These are phyloP conservation scores for Linhomoeus sp. DNA, from an alignment of 2,888 invertebrate species.

Conservation along the genomic window DNA sequence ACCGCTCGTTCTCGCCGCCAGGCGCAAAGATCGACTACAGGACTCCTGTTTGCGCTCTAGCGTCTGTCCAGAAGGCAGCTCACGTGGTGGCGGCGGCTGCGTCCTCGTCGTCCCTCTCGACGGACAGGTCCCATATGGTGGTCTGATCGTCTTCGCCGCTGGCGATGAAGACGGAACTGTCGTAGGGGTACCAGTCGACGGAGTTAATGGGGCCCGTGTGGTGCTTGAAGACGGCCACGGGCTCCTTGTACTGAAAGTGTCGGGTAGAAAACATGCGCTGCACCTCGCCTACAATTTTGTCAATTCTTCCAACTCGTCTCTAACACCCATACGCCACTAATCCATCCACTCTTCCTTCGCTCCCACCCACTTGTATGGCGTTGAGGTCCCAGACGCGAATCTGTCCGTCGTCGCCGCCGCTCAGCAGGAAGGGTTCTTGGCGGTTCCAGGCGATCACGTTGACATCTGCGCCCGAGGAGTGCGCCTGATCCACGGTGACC, in stretches of 20 bases:
- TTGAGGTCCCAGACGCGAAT: conserved; percentile 88
- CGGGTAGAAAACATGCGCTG: neutral
- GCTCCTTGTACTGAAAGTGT: conserved; percentile 37
- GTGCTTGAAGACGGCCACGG: conserved; percentile 83
- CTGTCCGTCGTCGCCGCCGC: conserved; percentile 87
- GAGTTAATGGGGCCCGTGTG: conserved; percentile 66
- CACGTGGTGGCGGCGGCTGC: too few relatives aligned
- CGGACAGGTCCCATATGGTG: conserved; percentile 83
- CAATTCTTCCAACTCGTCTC: too few relatives aligned
- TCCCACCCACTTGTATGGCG: conserved; percentile 43
- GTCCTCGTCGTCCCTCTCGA: conserved; percentile 75
- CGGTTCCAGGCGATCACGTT: conserved; percentile 97
- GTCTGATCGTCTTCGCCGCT: conserved; percentile 85
- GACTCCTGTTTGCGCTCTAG: too few relatives aligned
- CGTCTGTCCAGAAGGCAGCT: too few relatives aligned
- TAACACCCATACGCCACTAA: too few relatives aligned
- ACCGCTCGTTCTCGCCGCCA: too few relatives aligned
- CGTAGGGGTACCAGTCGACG: conserved; percentile 84
- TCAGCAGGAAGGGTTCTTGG: conserved; percentile 49
- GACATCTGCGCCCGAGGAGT: conserved; percentile 58
- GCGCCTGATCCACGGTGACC: conserved; percentile 62
- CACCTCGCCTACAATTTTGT: neutral
- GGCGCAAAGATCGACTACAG: too few relatives aligned
- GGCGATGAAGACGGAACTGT: conserved; percentile 77
- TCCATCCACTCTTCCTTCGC: too few relatives aligned